Conservation (phyloP, 2,113 vertebrate species). For the Sinocyclocheilus grahami region DNA sequence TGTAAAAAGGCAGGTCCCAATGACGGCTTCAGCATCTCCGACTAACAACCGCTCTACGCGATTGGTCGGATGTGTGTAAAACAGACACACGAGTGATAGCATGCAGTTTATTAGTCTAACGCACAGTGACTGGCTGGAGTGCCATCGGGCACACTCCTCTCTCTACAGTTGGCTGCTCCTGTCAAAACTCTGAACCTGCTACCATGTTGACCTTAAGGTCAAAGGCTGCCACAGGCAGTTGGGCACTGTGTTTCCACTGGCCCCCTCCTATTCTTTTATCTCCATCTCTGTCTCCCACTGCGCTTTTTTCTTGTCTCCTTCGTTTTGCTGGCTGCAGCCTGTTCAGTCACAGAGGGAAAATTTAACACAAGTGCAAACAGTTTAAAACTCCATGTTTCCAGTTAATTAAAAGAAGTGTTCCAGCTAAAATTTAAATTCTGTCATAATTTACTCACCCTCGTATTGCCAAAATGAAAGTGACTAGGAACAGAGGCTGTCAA, state of each 20-base stretch:
- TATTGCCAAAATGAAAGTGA: background rate
- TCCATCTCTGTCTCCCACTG: background rate
- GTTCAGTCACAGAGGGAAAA: background rate
- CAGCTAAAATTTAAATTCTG: background rate
- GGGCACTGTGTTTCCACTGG: slow-evolving; percentile 42
- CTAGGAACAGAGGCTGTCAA: background rate
- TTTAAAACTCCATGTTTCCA: background rate
- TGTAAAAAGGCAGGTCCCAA: slow-evolving; percentile 64
- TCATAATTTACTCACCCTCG: background rate
- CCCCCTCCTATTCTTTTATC: slow-evolving; percentile 48
- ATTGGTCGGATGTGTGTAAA: slow-evolving; percentile 68
- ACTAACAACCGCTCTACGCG: slow-evolving; percentile 56
- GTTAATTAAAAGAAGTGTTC: slow-evolving; percentile 21
- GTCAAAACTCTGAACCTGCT: slow-evolving; percentile 76
- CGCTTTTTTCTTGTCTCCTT: background rate
- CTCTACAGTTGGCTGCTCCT: slow-evolving; percentile 70
- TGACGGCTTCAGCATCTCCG: slow-evolving; percentile 60
- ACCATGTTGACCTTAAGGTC: slow-evolving; percentile 74
- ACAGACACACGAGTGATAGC: slow-evolving; percentile 67
- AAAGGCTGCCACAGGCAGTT: slow-evolving; percentile 60
- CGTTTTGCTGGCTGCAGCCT: background rate
- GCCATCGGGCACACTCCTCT: slow-evolving; percentile 62
- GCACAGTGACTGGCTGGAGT: slow-evolving; percentile 65
- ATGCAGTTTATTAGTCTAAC: slow-evolving; percentile 70
- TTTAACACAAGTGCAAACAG: background rate